Percentiles rank a stretch among this genome's conserved stretches.
These are phyloP conservation scores for Drosophila nr. perissopoda DNA, from an alignment of 2,888 invertebrate species.

Conservation along the genomic window DNA sequence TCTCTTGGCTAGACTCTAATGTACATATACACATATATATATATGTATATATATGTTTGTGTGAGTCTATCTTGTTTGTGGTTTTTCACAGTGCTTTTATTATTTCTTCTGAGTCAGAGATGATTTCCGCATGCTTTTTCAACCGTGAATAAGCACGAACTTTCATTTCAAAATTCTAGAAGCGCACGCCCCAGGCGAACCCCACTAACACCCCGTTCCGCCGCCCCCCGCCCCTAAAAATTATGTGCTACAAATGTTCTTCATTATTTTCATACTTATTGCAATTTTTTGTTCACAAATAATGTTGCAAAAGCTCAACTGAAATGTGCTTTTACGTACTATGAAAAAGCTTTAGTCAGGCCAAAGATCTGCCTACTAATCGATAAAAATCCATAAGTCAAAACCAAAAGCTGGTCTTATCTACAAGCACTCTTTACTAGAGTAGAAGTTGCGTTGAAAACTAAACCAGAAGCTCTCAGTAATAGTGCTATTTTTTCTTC, in stretches of 20 bases:
- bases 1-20: constrained; percentile 55
- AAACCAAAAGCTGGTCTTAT: background rate
- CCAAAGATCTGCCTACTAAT: background rate
- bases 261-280: too few species aligned
- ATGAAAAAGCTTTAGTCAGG: background rate
- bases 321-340: too few species aligned
- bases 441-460: background rate
- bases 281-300: too few species aligned
- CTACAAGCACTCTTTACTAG: background rate
- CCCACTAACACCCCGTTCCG: constrained; percentile 2
- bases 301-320: too few species aligned
- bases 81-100: constrained; percentile 35
- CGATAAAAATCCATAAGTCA: background rate
- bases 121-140: constrained; percentile 80
- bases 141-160: constrained; percentile 81
- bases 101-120: constrained; percentile 44
- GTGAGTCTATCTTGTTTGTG: constrained; percentile 1
- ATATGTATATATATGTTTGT: background rate
- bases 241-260: too few species aligned
- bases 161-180: constrained; percentile 78
- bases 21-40: background rate
- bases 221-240: background rate
- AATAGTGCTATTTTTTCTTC: too few species aligned
- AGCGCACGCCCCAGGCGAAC: constrained; percentile 40
- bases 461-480: too few species aligned